Conservation (phyloP, 2,888 invertebrate genomes). For the Drosophila siamana region DNA sequence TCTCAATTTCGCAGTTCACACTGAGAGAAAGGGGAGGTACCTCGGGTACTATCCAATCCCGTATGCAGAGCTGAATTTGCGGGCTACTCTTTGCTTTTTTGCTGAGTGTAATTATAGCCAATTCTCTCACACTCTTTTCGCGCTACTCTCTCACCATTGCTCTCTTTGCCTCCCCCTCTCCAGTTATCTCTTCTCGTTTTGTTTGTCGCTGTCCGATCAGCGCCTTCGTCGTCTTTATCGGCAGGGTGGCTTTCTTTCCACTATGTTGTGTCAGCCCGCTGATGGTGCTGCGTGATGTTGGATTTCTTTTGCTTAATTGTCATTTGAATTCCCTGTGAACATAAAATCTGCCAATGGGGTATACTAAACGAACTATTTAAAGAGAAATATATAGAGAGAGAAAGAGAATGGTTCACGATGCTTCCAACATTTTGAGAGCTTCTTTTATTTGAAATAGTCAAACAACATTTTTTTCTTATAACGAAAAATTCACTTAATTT, state of each 20-base stretch:
- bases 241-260: constrained; percentile 56
- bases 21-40: constrained; percentile 20
- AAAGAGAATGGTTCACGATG: no score
- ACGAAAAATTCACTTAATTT: no score
- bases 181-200: constrained; percentile 4
- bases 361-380: no score
- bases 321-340: constrained; percentile 5
- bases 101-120: constrained; percentile 17
- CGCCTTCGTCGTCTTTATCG: constrained; percentile 49
- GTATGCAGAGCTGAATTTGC: neutral
- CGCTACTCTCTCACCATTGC: neutral
- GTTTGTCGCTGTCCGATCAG: constrained; percentile 27
- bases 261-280: constrained; percentile 11
- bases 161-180: constrained; percentile 12
- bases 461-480: no score
- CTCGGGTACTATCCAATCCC: neutral
- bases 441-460: no score
- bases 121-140: constrained; percentile 6
- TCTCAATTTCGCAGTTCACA: constrained; percentile 24
- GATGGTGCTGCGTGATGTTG: no score
- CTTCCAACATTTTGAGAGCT: no score
- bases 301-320: constrained; percentile 18
- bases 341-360: neutral
- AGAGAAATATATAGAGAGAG: no score
- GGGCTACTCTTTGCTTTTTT: constrained; percentile 2